Evolutionary conservation across 1,140 invertebrate genomes (phyloP), one percentile per base, ranked within the genome.

Genomic region (Daktulosphaira vitifoliae): DNA sequence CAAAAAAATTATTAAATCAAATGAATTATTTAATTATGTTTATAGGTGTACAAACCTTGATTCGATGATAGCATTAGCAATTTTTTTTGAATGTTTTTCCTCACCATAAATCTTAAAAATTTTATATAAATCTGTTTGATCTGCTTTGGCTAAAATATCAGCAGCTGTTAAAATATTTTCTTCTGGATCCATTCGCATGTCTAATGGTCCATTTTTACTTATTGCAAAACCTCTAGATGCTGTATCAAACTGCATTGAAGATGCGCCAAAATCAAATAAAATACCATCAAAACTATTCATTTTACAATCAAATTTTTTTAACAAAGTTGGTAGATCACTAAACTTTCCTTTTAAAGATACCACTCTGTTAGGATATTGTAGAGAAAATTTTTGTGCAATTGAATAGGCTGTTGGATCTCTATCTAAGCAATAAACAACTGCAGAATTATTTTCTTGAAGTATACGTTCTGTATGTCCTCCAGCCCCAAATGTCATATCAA

Each of bases 401-500:
- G 84, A 74, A 76, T 84, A 78, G 23, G 91, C 88, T 42, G 81
- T 52, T 7, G 90, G 90, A 78, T 97, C 94, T 74, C 93, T 80
- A 75, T 97, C 94, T 67, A 95, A 76, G n/a, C 87, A 89, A 71
- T 87, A 82, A 15, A 96, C 75, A 69, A 76, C 81, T 8, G 83
- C 73, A 70, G 78, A 71, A 8, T 79, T 76, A 38, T 76, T 71
- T 29, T 72, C 67, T 70, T 83, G 72, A 62, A 90, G 74, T 67
- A 90, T 77, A 75, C 72, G 70, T 70, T 76, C 75, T 68, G 86
- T 81, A 75, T 96, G 93, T n/a, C 92, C 92, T 23, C 94, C 94
- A 64, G 85, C 86, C 44, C 94, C 93, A 81, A 96, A 96, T 25
- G 94, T 97, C 89, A 92, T 91, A 72, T 94, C 91, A 49, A 94